Conservation (phyloP, 1,140 invertebrate species). For the Phymorhynchus buccinoides region DNA sequence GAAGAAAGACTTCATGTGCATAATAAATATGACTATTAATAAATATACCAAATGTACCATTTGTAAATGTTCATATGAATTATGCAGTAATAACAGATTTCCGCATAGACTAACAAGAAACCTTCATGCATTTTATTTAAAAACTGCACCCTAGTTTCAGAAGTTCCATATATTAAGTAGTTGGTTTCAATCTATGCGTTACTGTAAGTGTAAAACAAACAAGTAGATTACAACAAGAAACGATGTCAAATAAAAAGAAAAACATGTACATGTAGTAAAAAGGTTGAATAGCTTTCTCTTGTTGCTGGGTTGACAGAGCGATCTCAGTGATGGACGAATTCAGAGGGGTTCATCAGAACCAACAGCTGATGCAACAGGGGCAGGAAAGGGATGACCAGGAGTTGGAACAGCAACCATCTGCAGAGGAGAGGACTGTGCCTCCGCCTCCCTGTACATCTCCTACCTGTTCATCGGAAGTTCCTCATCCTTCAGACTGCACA, state of each 20-base stretch:
- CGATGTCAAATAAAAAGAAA: too few relatives aligned
- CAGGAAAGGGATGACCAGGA: neutral
- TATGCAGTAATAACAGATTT: too few relatives aligned
- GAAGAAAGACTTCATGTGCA: too few relatives aligned
- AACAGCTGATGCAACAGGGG: neutral
- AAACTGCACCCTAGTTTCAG: too few relatives aligned
- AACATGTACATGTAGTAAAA: neutral
- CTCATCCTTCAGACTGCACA: too few relatives aligned
- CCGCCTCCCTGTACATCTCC: neutral
- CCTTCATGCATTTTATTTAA: too few relatives aligned
- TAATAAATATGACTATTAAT: too few relatives aligned
- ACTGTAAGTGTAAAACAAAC: neutral
- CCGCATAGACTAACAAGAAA: too few relatives aligned
- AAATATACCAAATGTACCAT: too few relatives aligned
- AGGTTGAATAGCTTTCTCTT: neutral
- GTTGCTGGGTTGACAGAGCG: neutral
- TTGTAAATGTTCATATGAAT: too few relatives aligned
- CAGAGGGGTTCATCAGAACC: neutral
- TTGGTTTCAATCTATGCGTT: too few relatives aligned
- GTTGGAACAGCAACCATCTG: neutral
- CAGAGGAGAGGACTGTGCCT: neutral
- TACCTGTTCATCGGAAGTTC: neutral
- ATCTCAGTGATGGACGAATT: neutral
- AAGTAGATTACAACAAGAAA: too few relatives aligned
- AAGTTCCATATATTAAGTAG: neutral